A percentile compares a stretch with the other conserved stretches of the same genome.
Conservation (phyloP, 2,888 invertebrate species). For the Scaptomyza cyrtandrae region DNA sequence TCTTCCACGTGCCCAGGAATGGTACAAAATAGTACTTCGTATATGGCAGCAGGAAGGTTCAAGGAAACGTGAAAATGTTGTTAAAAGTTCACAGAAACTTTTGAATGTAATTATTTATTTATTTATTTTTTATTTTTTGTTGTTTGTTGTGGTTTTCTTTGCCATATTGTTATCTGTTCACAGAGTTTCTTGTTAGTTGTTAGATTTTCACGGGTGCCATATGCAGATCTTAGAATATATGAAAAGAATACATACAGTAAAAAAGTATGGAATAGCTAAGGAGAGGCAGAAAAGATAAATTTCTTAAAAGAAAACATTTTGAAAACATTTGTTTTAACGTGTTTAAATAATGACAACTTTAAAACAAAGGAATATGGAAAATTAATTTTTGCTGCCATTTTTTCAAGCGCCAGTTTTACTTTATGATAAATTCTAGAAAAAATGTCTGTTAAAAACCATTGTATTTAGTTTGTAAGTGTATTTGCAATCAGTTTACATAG, state of each 20-base stretch:
- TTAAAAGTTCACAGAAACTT: slow-evolving; percentile 71
- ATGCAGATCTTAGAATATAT: slow-evolving; percentile 5
- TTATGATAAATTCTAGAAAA: slow-evolving; percentile 53
- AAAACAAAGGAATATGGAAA: too few relatives aligned
- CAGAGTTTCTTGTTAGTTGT: slow-evolving; percentile 31
- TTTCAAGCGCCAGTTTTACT: neutral
- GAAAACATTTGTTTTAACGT: too few relatives aligned
- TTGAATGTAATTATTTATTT: too few relatives aligned
- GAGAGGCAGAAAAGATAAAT: neutral
- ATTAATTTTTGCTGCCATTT: slow-evolving; percentile 35
- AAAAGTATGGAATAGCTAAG: neutral
- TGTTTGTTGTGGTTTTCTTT: too few relatives aligned
- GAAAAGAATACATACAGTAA: neutral
- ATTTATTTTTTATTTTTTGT: neutral
- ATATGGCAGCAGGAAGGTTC: slow-evolving; percentile 45
- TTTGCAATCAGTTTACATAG: slow-evolving; percentile 20
- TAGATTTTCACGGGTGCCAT: slow-evolving; percentile 28
- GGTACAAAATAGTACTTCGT: slow-evolving; percentile 8
- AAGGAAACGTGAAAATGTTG: slow-evolving; percentile 73
- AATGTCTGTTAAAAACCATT: slow-evolving; percentile 46
- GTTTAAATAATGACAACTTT: too few relatives aligned
- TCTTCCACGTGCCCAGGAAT: slow-evolving; percentile 22
- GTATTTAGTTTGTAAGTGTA: neutral
- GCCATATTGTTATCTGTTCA: slow-evolving; percentile 41
- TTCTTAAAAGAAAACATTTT: neutral